phyloP scores from a whole-genome alignment of 1,140 invertebrate species.

The Bombus superbus region DNA sequence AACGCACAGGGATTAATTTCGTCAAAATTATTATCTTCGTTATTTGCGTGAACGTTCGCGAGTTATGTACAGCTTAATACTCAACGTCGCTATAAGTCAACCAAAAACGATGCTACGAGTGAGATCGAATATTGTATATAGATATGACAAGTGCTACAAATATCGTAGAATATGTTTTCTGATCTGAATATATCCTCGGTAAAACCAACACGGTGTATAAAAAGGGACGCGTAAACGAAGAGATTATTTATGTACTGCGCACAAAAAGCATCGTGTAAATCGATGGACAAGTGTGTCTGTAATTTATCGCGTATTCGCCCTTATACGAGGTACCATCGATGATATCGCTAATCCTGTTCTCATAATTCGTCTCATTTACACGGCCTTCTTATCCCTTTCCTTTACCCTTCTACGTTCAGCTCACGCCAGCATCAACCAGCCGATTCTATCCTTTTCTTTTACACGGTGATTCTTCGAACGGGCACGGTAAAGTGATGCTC shows the following conservation, averaged over 20 bases:
- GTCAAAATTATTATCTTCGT: no score
- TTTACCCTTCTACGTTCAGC: not conserved
- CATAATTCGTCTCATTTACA: constrained; percentile 32
- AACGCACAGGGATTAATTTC: no score
- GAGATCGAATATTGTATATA: no score
- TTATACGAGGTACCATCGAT: not conserved
- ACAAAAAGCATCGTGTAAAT: not conserved
- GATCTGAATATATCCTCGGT: no score
- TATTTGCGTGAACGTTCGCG: no score
- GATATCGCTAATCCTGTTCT: constrained; percentile 32
- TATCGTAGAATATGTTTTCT: not conserved
- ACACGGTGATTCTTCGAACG: not conserved
- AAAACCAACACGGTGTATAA: not conserved
- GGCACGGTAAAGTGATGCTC: constrained; percentile 44
- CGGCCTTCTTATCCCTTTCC: not conserved
- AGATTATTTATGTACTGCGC: not conserved
- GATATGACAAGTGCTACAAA: no score
- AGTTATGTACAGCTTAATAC: no score
- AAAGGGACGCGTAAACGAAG: not conserved
- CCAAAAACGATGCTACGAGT: no score
- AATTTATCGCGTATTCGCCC: not conserved
- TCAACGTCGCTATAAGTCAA: no score
- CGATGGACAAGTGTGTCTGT: not conserved
- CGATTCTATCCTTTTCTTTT: not conserved
- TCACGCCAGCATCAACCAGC: constrained; percentile 4